Evolutionary conservation across 2,888 invertebrate species (phyloP).

Genomic region (Temnothorax rugatulus): DNA sequence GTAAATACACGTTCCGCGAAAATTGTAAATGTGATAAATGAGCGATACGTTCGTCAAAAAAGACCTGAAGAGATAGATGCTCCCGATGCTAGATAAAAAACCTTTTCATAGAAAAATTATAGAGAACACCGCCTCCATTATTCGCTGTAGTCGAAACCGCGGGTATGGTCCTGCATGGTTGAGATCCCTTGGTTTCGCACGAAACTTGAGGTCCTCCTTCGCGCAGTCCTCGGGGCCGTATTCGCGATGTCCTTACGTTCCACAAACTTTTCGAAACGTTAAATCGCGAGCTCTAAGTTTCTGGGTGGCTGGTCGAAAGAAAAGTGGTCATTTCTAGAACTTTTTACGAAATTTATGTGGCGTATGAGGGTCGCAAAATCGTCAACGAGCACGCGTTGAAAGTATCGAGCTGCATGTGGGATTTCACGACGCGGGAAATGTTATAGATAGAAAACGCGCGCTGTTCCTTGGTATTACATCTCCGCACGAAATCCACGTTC

Average conservation of each 20-base stretch:
- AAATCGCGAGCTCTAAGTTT: background rate
- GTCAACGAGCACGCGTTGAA: background rate
- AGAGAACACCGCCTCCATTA: background rate
- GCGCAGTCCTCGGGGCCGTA: too few species aligned
- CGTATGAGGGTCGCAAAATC: background rate
- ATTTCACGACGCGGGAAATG: background rate
- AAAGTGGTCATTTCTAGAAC: too few species aligned
- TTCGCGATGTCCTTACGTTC: too few species aligned
- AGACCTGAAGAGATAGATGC: background rate
- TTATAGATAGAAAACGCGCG: background rate
- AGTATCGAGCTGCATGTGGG: too few species aligned
- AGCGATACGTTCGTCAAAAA: background rate
- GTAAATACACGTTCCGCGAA: background rate
- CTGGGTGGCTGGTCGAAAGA: background rate
- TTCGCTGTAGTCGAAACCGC: background rate
- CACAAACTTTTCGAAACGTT: too few species aligned
- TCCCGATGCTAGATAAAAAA: background rate
- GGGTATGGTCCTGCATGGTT: background rate
- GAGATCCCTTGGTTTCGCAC: background rate
- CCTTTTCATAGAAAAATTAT: background rate
- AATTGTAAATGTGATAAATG: background rate
- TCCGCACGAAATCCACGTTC: slow-evolving; percentile 35
- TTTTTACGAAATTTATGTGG: too few species aligned
- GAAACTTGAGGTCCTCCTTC: background rate
- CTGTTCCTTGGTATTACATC: background rate